Evolutionary conservation across 1,140 invertebrate species (phyloP), one percentile per base, ranked within the genome.

Genomic region (Drosophila carrolli): DNA sequence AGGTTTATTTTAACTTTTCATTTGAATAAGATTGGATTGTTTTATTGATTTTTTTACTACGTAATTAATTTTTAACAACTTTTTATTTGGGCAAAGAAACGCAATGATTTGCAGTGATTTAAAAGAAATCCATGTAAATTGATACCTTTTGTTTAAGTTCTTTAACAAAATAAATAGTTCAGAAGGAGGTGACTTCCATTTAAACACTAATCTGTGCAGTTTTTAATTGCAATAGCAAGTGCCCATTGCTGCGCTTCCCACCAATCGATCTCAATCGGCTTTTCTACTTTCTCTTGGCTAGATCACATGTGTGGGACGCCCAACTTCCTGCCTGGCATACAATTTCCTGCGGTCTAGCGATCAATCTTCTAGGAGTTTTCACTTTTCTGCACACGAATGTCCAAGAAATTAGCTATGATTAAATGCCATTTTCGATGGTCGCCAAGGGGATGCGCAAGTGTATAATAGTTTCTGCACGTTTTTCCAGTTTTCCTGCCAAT

Each of bases 301-400:
- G 9, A 19, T 55, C 2, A 16, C 23, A 46, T 44, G n/a, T 8
- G 14, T 14, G 10, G 11, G 32, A 35, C 13, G 32, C 58, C 7
- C 16, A 5, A 50, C 66, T 72, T 72, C 66, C 65, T 71, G 66
- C 14, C 53, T 13, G 44, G n/a, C 23, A 27, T 40, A 58, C 43
- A 71, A 58, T 72, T 72, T 72, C 38, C 66, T 72, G 68, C 53
- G 41, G 43, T 72, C 44, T 72, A 23, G 13, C 37, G 29, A 67
- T 71, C 53, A 16, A 71, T 71, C 66, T 71, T 71, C 66, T 71
- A 48, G 53, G 29, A 35, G 38, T 58, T 72, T 71, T 72, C 66
- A 71, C 68, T 71, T 70, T 67, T 70, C 53, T 16, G 37, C 61
- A 50, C 53, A 37, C 43, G 67, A 53, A 71, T 57, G 13, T 32